A percentile compares a stretch with the other conserved stretches of the same genome.
Evolutionary conservation across 2,888 invertebrate species (phyloP).

Genomic region (Melipona beecheii): DNA sequence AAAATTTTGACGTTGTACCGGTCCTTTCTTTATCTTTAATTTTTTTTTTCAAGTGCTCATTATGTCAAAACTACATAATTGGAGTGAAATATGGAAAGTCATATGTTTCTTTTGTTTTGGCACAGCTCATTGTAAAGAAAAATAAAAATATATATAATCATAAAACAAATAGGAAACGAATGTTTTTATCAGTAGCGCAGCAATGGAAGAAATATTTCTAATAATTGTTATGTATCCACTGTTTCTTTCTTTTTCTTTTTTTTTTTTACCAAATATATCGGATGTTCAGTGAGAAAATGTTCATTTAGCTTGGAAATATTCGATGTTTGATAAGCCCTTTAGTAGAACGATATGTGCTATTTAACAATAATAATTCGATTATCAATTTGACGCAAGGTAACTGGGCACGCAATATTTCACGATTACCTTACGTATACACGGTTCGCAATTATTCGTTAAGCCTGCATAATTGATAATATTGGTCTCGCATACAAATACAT

Average conservation of each 20-base stretch:
- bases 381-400: slow-evolving; percentile 43
- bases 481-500: slow-evolving; percentile 66
- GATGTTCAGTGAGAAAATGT: slow-evolving; percentile 24
- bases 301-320: slow-evolving; percentile 54
- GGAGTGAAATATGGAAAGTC: slow-evolving; percentile 54
- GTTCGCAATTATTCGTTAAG: slow-evolving; percentile 49
- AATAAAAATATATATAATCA: slow-evolving; percentile 39
- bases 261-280: slow-evolving; percentile 7
- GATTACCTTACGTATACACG: slow-evolving; percentile 44
- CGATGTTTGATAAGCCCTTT: slow-evolving; percentile 63
- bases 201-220: slow-evolving; percentile 57
- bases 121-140: slow-evolving; percentile 57
- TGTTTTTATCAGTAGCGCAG: slow-evolving; percentile 41
- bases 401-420: slow-evolving; percentile 44
- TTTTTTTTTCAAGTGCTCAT: slow-evolving; percentile 9
- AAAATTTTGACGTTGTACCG: slow-evolving; percentile 49
- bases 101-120: slow-evolving; percentile 50
- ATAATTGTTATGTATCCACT: slow-evolving; percentile 25
- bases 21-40: slow-evolving; percentile 22
- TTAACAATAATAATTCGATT: slow-evolving; percentile 60
- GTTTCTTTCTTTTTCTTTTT: neutral
- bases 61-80: slow-evolving; percentile 37
- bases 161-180: slow-evolving; percentile 23
- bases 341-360: slow-evolving; percentile 64
- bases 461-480: slow-evolving; percentile 53